These are phyloP conservation scores for Leptopterna dolabrata DNA, from an alignment of 2,888 invertebrate species.

Conservation along the genomic window DNA sequence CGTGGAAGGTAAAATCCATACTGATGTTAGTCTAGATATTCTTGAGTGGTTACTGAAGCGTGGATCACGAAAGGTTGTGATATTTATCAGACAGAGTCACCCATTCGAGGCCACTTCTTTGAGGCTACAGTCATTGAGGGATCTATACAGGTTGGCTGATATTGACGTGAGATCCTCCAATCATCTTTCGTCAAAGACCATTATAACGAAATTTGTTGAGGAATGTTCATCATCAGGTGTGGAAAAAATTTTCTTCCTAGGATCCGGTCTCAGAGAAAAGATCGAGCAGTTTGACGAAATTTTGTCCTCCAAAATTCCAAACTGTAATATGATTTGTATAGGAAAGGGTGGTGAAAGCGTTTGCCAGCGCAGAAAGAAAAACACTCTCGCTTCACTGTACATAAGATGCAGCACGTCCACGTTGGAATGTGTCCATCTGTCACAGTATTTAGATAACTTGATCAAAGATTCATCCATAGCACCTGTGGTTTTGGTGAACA, in stretches of 20 bases:
- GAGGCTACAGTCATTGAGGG: neutral
- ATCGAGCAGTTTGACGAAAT: constrained; percentile 23
- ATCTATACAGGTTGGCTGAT: constrained; percentile 8
- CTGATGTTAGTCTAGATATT: constrained; percentile 15
- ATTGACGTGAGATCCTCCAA: constrained; percentile 16
- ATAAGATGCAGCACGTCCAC: constrained; percentile 25
- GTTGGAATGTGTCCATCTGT: neutral
- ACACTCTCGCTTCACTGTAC: constrained; percentile 19
- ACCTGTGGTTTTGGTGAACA: constrained; percentile 39
- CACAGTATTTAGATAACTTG: constrained; percentile 30
- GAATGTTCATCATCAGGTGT: neutral
- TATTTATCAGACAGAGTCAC: constrained; percentile 21
- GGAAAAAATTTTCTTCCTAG: constrained; percentile 17
- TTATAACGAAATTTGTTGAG: constrained; percentile 21
- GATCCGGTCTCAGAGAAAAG: constrained; percentile 39
- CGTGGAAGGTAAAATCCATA: constrained; percentile 22
- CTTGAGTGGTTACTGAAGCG: constrained; percentile 40
- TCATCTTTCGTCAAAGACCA: constrained; percentile 18
- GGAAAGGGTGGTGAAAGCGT: constrained; percentile 42
- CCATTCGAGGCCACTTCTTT: neutral
- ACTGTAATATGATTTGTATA: constrained; percentile 33
- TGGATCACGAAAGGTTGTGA: constrained; percentile 24
- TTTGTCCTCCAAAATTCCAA: neutral
- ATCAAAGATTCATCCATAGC: neutral
- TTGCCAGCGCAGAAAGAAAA: constrained; percentile 42